Evolutionary conservation across 2,888 invertebrate species (phyloP), one percentile per base, ranked within the genome.

Genomic region (Leptinotarsa haldemani): DNA sequence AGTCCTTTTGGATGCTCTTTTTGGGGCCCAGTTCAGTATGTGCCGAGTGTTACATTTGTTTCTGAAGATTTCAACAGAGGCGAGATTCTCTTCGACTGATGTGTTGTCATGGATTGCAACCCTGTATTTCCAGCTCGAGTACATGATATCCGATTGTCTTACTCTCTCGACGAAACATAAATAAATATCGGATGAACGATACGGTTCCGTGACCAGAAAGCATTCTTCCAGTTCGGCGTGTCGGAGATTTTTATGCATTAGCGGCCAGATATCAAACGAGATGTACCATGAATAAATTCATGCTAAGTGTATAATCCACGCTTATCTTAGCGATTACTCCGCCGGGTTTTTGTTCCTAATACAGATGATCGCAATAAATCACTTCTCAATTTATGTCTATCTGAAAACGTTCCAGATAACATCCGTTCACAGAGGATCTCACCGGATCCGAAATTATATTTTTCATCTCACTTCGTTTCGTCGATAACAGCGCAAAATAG

Each of bases 301-400:
- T 61, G 61, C 61, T 61, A 61, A 61, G 61, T 61, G 61, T 61
- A 61, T 61, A 61, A 61, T 61, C 61, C 40, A 40, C 61, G 61
- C 61, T 61, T 61, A 61, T 61, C 61, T 15, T 50, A n/a, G 61
- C 61, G 61, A 61, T 61, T 61, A n/a, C 61, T 40, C 25, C 40
- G 61, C 40, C 30, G 30, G n/a, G 61, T 61, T 61, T 61, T 61
- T 61, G 61, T 61, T 61, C 61, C 61, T 61, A 40, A 61, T 61
- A 40, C 61, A 61, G 61, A 61, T 61, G n/a, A 61, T 61, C 61
- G 25, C 61, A 61, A 61, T 61, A 61, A 61, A 61, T 61, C 61
- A 61, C 61, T 40, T 16, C 61, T 61, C 61, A 61, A 61, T 61
- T 61, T 61, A 61, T 61, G 30, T 61, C 61, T 61, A 61, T 61